A percentile compares a stretch with the other conserved stretches of the same genome.
Evolutionary conservation across 2,113 vertebrate species (phyloP).

Genomic region (Glaucidium brasilianum): DNA sequence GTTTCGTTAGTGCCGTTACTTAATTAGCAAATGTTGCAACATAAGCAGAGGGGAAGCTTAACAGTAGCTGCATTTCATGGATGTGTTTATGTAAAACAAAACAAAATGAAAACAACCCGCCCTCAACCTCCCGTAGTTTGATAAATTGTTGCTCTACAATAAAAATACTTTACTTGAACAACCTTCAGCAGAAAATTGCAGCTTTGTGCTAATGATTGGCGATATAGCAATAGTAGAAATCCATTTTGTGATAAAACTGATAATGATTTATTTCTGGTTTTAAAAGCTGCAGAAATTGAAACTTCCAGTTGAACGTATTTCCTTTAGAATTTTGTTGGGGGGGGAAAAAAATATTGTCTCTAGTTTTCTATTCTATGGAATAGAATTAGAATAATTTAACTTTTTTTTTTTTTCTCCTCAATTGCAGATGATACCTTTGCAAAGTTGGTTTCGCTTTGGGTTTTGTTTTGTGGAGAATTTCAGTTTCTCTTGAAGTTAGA

Average conservation of each 20-base stretch:
- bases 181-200: neutral
- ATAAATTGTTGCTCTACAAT: neutral
- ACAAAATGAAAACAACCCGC: neutral
- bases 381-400: neutral
- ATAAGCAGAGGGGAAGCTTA: neutral
- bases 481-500: rapidly evolving
- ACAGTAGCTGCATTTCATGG: neutral
- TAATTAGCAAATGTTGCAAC: neutral
- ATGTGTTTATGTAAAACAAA: neutral
- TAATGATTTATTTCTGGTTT: neutral
- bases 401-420: no score
- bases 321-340: neutral
- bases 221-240: neutral
- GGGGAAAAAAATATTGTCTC: neutral
- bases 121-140: neutral
- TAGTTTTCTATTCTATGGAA: neutral
- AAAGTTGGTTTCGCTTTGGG: neutral
- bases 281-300: neutral
- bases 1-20: neutral
- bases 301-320: neutral
- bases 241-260: neutral
- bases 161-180: neutral
- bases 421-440: neutral
- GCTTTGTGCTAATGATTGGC: neutral
- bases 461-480: neutral